Percentiles rank a stretch among this genome's conserved stretches.
These are phyloP conservation scores for Catharus minimus DNA, from an alignment of 2,113 vertebrate genomes.

Conservation along the genomic window DNA sequence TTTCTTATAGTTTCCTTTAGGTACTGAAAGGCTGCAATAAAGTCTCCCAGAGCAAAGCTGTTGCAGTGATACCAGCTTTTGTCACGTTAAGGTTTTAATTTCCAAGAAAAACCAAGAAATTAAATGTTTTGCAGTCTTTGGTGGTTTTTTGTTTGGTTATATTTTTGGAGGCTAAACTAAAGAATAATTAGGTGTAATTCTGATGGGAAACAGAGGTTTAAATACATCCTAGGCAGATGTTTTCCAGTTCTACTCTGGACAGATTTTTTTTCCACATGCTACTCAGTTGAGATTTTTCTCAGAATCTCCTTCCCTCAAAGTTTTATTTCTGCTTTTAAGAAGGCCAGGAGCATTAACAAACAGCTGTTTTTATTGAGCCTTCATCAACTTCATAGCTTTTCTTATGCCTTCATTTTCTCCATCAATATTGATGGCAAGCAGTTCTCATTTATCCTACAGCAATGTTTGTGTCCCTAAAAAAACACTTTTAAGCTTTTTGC, in stretches of 20 bases:
- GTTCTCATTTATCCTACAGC: not conserved
- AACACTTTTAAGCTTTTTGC: not conserved
- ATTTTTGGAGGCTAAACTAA: not conserved
- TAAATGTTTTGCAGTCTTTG: not conserved
- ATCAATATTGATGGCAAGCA: not conserved
- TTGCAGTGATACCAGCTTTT: not conserved
- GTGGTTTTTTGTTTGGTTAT: not conserved
- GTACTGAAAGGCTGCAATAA: not conserved
- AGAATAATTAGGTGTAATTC: not conserved
- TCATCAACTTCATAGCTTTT: not conserved
- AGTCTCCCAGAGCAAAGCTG: not conserved
- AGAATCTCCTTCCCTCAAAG: not conserved
- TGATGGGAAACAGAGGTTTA: not conserved
- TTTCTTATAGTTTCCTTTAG: not conserved
- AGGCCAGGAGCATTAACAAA: not conserved
- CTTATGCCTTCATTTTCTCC: not conserved
- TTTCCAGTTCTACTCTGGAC: not conserved
- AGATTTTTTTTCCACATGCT: not conserved
- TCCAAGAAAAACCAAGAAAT: not conserved
- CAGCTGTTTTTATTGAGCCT: not conserved
- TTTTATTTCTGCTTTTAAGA: not conserved
- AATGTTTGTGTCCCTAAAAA: not conserved
- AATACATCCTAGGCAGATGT: not conserved
- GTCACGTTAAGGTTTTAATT: not conserved
- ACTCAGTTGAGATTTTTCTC: not conserved